A percentile compares a stretch with the other conserved stretches of the same genome.
Evolutionary conservation across 2,113 vertebrate species (phyloP).

Genomic region (Nycticryphes semicollaris): DNA sequence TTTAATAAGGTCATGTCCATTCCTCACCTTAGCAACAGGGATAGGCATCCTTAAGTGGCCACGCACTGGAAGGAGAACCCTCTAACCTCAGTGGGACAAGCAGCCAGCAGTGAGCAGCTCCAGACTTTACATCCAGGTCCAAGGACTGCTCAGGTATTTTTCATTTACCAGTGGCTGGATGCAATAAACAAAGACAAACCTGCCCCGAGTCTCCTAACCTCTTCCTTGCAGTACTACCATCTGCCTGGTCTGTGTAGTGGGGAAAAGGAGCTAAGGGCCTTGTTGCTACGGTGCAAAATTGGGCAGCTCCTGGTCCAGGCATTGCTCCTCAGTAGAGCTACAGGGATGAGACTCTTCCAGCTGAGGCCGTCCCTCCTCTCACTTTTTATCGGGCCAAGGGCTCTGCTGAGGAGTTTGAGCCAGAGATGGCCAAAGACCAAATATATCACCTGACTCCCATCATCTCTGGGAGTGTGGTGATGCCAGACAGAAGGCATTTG

Average conservation of each 20-base stretch:
- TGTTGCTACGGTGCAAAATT: background rate
- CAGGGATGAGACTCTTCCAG: background rate
- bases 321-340: background rate
- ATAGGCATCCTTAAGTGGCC: background rate
- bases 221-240: background rate
- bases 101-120: background rate
- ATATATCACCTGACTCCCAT: background rate
- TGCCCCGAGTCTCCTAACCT: background rate
- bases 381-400: background rate
- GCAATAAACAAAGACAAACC: background rate
- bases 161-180: background rate
- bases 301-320: background rate
- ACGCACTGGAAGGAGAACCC: background rate
- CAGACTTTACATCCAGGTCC: background rate
- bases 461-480: background rate
- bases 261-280: background rate
- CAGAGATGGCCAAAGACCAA: background rate
- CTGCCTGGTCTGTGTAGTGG: background rate
- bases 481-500: conserved; percentile 52
- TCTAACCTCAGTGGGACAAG: background rate
- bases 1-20: background rate
- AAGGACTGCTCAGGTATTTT: background rate
- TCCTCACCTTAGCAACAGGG: background rate
- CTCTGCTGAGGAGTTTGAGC: background rate
- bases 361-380: background rate